A percentile compares a stretch with the other conserved stretches of the same genome.
Evolutionary conservation across 2,888 invertebrate genomes (phyloP).

Genomic region (Clitarchus hookeri): DNA sequence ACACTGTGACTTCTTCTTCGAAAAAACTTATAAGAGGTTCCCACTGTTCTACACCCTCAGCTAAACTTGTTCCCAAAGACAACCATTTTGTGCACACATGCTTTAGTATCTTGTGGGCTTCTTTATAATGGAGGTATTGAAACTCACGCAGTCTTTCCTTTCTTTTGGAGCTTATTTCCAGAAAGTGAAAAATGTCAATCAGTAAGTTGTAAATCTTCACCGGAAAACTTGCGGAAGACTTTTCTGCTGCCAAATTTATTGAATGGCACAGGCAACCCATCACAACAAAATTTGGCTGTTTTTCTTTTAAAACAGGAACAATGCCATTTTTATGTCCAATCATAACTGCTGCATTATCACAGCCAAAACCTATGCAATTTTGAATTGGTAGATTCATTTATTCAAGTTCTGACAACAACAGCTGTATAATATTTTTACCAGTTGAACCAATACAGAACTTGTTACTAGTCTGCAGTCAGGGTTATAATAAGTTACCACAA

Average conservation of each 20-base stretch:
- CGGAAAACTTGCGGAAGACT: not conserved
- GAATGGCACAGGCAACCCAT: not conserved
- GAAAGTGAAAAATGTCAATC: not conserved
- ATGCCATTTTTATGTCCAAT: not conserved
- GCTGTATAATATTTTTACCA: not conserved
- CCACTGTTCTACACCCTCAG: not conserved
- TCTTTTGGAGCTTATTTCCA: not conserved
- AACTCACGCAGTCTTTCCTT: conserved; percentile 1
- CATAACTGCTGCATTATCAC: not conserved
- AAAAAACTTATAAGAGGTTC: not conserved
- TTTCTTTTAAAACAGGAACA: not conserved
- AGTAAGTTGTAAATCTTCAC: not conserved
- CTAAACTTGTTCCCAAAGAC: not conserved
- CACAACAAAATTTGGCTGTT: not conserved
- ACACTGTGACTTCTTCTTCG: not conserved
- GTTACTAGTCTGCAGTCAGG: not conserved
- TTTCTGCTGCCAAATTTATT: not conserved
- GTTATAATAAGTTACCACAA: not conserved
- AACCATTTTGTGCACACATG: not conserved
- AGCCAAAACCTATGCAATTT: not conserved
- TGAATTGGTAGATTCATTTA: not conserved
- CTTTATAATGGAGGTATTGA: not conserved
- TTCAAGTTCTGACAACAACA: not conserved
- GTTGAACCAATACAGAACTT: not conserved
- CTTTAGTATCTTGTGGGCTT: not conserved